Evolutionary conservation across 2,113 vertebrate species (phyloP), one percentile per base, ranked within the genome.

Genomic region (Oceanites oceanicus): DNA sequence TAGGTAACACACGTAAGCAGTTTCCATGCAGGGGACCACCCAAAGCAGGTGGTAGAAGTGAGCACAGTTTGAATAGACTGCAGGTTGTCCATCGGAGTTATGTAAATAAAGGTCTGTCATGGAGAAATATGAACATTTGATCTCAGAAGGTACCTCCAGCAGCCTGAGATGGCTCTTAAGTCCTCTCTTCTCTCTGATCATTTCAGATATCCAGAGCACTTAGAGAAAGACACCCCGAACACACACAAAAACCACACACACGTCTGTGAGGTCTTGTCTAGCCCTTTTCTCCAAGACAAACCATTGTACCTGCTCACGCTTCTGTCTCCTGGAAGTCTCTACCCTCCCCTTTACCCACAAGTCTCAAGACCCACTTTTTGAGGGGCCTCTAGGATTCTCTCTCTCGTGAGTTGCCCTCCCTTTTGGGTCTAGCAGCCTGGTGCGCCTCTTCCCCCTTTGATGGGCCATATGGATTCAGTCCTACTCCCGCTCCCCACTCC

Each of bases 401-500:
- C n/a, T 12, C n/a, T 14, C 13, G 23, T 3, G 27, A 53, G n/a
- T 10, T 62, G 34, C 29, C 29, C 34, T 30, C 66, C 53, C 13
- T 61, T 32, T 65, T 34, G 36, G 9, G 13, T 32, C 36, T 19
- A 55, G 40, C n/a, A 56, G 34, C 32, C 20, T 26, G 15, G 26
- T 32, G 22, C 2, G 3, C 22, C 22, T 71, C 74, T 62, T 49
- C 34, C 18, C 59, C 19, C 13, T 71, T 42, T 1, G 3, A 11
- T 25, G 42, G 23, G 19, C 0, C 3, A 44, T 9, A 34, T 0
- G 0, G 47, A 72, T 61, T 62, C 42, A 21, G 19, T 45, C 20
- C 58, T 13, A 2, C 8, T 47, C 14, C 20, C 13, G 10, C 6
- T 50, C 55, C 9, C 74, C 1, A 0, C 67, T 63, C 68, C 21